These are phyloP conservation scores for Tachina grossa DNA, from an alignment of 2,888 invertebrate genomes.

Conservation along the genomic window DNA sequence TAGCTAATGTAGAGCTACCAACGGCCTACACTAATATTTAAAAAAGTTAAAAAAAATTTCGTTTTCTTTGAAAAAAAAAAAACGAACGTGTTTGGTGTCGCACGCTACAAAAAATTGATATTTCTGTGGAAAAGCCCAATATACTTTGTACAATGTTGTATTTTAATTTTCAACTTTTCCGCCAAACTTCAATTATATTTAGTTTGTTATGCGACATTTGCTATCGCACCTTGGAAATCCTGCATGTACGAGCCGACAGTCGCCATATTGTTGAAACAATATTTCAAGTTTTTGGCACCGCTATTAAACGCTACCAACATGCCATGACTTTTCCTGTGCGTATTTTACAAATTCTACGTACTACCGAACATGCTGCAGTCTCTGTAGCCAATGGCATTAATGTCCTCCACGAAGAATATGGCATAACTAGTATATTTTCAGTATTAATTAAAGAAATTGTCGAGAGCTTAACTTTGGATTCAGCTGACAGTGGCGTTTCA, in stretches of 20 bases:
- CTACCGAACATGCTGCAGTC: slow-evolving; percentile 78
- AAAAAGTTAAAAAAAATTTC: no score
- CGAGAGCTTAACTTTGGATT: slow-evolving; percentile 78
- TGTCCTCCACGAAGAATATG: slow-evolving; percentile 80
- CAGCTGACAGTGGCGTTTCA: slow-evolving; percentile 78
- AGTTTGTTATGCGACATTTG: slow-evolving; percentile 81
- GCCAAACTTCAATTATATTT: slow-evolving; percentile 6
- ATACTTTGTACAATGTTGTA: no score
- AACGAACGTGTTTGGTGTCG: no score
- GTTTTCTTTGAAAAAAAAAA: no score
- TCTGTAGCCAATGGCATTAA: slow-evolving; percentile 81
- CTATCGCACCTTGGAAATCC: slow-evolving; percentile 80
- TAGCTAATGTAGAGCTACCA: no score
- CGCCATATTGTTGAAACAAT: slow-evolving; percentile 88
- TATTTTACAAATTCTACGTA: slow-evolving; percentile 85
- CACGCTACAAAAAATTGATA: no score
- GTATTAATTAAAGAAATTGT: slow-evolving; percentile 81
- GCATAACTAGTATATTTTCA: slow-evolving; percentile 80
- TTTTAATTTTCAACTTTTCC: no score
- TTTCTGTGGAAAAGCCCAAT: no score
- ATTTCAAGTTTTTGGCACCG: slow-evolving; percentile 90
- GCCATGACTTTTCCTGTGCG: slow-evolving; percentile 90
- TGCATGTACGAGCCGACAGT: slow-evolving; percentile 84
- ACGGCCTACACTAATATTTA: no score
- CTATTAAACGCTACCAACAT: slow-evolving; percentile 93